Conservation (phyloP, 2,113 vertebrate genomes). For the Ictidomys tridecemlineatus region DNA sequence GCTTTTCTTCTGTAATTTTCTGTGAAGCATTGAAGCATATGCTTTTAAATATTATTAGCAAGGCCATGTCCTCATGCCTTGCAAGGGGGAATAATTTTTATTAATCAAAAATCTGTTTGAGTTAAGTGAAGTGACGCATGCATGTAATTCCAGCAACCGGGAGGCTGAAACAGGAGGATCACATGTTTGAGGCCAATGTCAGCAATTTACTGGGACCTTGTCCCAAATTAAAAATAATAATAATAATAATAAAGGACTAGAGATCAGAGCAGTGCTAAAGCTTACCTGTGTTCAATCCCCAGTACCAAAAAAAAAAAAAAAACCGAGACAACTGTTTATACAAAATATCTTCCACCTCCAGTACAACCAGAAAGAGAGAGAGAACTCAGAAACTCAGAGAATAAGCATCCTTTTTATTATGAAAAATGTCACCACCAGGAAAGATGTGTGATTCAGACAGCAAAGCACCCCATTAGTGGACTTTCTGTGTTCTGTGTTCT, state of each 20-base stretch:
- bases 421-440: not conserved
- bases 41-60: conserved; percentile 33
- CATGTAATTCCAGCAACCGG: no score
- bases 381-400: not conserved
- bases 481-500: not conserved
- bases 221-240: no score
- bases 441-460: not conserved
- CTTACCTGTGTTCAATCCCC: no score
- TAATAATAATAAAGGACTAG: no score
- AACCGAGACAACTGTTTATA: not conserved
- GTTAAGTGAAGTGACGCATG: no score
- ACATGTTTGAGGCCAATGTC: no score
- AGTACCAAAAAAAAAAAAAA: no score
- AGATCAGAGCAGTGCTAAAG: no score
- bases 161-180: no score
- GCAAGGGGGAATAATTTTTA: not conserved
- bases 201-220: no score
- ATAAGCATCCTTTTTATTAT: not conserved
- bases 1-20: conserved; percentile 18
- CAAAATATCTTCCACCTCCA: not conserved
- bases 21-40: not conserved
- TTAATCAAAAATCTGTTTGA: conserved; percentile 31
- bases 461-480: not conserved
- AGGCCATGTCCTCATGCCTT: not conserved
- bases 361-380: not conserved